phyloP scores from a whole-genome alignment of 2,113 vertebrate species.

The Chamaetylas fuelleborni region DNA sequence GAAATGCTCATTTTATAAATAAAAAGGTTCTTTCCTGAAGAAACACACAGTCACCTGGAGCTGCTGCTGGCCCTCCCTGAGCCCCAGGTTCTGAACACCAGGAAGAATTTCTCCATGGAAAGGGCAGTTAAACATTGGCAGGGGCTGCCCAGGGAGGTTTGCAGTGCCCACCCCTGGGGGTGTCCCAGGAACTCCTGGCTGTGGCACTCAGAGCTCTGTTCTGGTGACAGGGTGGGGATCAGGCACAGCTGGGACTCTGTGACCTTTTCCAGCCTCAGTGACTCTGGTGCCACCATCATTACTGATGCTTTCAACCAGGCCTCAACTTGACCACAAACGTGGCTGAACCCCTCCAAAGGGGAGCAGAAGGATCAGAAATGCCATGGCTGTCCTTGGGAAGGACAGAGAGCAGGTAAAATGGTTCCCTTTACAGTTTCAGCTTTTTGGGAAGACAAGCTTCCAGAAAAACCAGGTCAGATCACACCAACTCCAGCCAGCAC shows the following conservation, averaged over 20 bases:
- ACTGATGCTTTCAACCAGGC: not conserved
- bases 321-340: rapidly evolving
- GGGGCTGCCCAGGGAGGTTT: not conserved
- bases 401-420: not conserved
- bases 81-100: not conserved
- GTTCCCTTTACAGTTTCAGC: not conserved
- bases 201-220: not conserved
- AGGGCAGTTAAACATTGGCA: not conserved
- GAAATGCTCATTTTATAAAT: not conserved
- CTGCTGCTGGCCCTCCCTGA: not conserved
- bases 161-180: not conserved
- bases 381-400: not conserved
- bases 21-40: not conserved
- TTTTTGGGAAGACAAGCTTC: not conserved
- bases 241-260: rapidly evolving
- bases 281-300: not conserved
- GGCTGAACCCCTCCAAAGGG: not conserved
- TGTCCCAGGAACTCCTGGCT: rapidly evolving
- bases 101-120: not conserved
- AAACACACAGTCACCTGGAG: not conserved
- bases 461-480: not conserved
- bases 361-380: not conserved
- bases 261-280: not conserved
- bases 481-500: not conserved
- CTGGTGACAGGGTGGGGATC: rapidly evolving